Percentiles rank a stretch among this genome's conserved stretches.
Evolutionary conservation across 2,113 vertebrate species (phyloP).

Genomic region (Siniperca knerii): DNA sequence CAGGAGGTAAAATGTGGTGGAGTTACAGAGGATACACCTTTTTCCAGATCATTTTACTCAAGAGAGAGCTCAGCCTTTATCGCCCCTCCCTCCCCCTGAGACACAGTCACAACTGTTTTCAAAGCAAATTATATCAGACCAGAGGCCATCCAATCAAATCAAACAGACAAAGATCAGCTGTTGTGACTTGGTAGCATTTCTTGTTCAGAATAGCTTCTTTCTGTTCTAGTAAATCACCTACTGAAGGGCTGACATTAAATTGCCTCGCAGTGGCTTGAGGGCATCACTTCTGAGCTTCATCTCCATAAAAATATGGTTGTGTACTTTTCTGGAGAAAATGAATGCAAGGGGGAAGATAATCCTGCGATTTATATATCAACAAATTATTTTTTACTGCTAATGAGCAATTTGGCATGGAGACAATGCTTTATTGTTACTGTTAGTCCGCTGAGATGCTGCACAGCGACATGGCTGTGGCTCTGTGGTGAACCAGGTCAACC

Average conservation of each 20-base stretch:
- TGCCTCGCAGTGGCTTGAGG: conserved; percentile 29
- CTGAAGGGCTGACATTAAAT: conserved; percentile 40
- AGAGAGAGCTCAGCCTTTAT: conserved; percentile 38
- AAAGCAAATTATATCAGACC: conserved; percentile 63
- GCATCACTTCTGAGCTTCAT: conserved; percentile 37
- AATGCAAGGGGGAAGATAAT: conserved; percentile 32
- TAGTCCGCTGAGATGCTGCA: conserved; percentile 40
- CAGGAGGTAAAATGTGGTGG: conserved; percentile 18
- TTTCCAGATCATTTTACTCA: conserved; percentile 25
- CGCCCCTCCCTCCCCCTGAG: conserved; percentile 18
- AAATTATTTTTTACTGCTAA: conserved; percentile 58
- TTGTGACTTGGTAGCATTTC: conserved; percentile 49
- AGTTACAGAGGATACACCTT: conserved; percentile 27
- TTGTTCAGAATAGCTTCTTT: conserved; percentile 39
- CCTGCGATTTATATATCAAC: conserved; percentile 21
- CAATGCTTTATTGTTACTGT: conserved; percentile 58
- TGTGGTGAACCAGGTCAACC: conserved; percentile 47
- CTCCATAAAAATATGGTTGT: conserved; percentile 31
- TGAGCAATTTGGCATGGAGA: conserved; percentile 66
- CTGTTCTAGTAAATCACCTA: conserved; percentile 45
- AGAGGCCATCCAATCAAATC: conserved; percentile 57
- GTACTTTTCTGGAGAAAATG: conserved; percentile 34
- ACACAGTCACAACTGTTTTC: conserved; percentile 60
- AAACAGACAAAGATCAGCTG: conserved; percentile 56
- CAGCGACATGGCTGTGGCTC: conserved; percentile 18